Base-by-base conservation (phyloP, 2,797 vertebrate genomes). In the Sebastes alutus region DNA sequence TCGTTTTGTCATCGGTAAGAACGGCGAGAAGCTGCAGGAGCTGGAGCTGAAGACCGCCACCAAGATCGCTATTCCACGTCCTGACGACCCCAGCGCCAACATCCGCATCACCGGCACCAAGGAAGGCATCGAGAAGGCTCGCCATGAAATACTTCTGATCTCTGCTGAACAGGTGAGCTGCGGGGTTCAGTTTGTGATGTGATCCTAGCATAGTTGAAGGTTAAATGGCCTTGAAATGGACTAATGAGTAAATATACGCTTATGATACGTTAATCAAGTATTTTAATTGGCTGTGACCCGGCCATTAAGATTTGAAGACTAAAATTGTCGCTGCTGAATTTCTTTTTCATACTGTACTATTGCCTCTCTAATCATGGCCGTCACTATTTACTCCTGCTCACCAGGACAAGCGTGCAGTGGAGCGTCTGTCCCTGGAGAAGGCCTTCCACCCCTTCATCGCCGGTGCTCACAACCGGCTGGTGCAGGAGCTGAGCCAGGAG, bases 51-150 rank as follows among this genome's bases (percentile, higher is more conserved):
- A 96, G 87, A 96, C 94, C 1, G 95, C 95, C 81, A 96, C 95
- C 61, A 96, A 97, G 89, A 96, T 96, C 32, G 84, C 94, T 78
- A 96, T 95, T 66, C 95, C 96, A 14, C 94, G 94, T 7, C 94
- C 95, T 0, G 96, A 96, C 56, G 95, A 97, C 91, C 90, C 95
- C 60, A 96, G 91, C 68, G 75, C 91, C 61, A 95, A 92, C 87
- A 96, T 96, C 82, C 95, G 95, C 75, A 96, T 95, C 91, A 95
- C 93, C 0, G 95, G 95, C 86, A 96, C 95, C 77, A 96, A 96
- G 87, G 95, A 96, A 60, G 95, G 95, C 84, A 96, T 96, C 2
- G 95, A 96, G 90, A 97, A 97, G 81, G 95, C 95, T 32, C 93
- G 95, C 11, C 95, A 96, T 4, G 95, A 96, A 86, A 95, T 96